Percentiles rank a stretch among this genome's conserved stretches.
These are phyloP conservation scores for Bombylius discolor DNA, from an alignment of 2,888 invertebrate genomes.

Conservation along the genomic window DNA sequence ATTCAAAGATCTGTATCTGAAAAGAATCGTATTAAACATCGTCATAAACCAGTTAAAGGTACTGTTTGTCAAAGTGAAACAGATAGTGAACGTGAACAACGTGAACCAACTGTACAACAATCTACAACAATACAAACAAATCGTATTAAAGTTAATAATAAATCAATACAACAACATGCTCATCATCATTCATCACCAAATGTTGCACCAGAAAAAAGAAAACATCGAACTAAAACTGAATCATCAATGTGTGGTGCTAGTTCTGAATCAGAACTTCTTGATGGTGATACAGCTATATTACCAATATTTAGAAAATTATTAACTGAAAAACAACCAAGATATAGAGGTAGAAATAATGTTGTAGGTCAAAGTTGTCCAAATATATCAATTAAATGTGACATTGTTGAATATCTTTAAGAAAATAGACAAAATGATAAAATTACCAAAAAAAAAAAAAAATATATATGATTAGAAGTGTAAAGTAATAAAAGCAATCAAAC, in stretches of 20 bases:
- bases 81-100: constrained; percentile 39
- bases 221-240: constrained; percentile 30
- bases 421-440: not conserved
- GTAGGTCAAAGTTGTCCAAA: constrained; percentile 79
- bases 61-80: constrained; percentile 41
- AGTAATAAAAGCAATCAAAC: too few species aligned
- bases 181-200: constrained; percentile 52
- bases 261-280: constrained; percentile 71
- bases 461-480: too few species aligned
- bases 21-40: constrained; percentile 44
- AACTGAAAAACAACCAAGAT: constrained; percentile 64
- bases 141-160: constrained; percentile 28
- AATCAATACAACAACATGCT: constrained; percentile 33
- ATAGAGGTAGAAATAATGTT: constrained; percentile 33
- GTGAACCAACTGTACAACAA: constrained; percentile 25
- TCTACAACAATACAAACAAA: constrained; percentile 25
- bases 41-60: constrained; percentile 40
- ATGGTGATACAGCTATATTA: constrained; percentile 60
- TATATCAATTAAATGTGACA: constrained; percentile 91
- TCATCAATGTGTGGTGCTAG: constrained; percentile 58
- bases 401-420: constrained; percentile 77
- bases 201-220: constrained; percentile 40
- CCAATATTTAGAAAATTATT: constrained; percentile 87
- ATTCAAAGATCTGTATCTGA: constrained; percentile 53
- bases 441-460: not conserved